A percentile compares a stretch with the other conserved stretches of the same genome.
phyloP scores from a whole-genome alignment of 2,888 invertebrate genomes.

The Herminia tarsipennalis region DNA sequence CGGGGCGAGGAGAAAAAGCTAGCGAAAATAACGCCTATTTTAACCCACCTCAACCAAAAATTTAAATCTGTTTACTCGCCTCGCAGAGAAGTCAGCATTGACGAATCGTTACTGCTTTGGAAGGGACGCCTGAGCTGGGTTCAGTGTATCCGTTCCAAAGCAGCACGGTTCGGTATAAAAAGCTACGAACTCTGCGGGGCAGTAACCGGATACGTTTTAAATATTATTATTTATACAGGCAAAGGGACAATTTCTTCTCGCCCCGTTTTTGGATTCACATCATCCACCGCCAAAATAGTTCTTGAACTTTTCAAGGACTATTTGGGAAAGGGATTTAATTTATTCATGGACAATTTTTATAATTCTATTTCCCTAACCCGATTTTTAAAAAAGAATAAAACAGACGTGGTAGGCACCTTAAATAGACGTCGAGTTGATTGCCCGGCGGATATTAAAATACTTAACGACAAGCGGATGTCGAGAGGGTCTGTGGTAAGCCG shows the following conservation, averaged over 20 bases:
- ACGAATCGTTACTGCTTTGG: neutral
- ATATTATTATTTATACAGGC: neutral
- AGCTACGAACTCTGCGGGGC: slow-evolving; percentile 18
- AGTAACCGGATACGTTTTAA: neutral
- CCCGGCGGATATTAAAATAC: slow-evolving; percentile 2
- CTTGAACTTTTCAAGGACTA: neutral
- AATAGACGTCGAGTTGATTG: neutral
- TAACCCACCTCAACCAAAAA: neutral
- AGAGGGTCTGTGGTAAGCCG: slow-evolving; percentile 1
- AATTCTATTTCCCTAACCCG: neutral
- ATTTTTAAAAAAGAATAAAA: neutral
- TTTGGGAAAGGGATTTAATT: neutral
- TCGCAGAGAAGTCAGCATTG: slow-evolving; percentile 1
- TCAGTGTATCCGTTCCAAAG: no score
- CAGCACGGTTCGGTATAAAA: slow-evolving; percentile 24
- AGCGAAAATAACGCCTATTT: neutral
- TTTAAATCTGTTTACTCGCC: slow-evolving; percentile 1
- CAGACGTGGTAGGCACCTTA: neutral
- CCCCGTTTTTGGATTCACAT: neutral
- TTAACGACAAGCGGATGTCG: neutral
- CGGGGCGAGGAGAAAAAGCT: neutral
- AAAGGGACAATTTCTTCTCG: neutral
- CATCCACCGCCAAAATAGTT: neutral
- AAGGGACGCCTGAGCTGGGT: no score
- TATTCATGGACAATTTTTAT: neutral